Evolutionary conservation across 2,797 vertebrate genomes (phyloP).

Genomic region (Darevskia nairensis): DNA sequence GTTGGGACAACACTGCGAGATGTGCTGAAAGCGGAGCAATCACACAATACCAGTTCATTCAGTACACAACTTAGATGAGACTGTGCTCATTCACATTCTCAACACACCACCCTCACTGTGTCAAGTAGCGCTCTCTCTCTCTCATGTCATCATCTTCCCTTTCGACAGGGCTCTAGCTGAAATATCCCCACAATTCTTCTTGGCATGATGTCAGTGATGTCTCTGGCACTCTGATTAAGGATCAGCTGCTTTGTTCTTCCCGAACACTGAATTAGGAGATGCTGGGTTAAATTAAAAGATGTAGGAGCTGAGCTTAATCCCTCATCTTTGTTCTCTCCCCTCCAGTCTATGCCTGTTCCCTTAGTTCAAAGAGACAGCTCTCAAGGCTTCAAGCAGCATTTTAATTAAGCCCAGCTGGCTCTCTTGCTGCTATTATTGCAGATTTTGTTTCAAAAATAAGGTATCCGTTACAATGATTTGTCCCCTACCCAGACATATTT

Average conservation of each 20-base stretch:
- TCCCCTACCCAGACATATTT: not conserved
- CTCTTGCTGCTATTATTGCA: not conserved
- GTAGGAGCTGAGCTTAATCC: not conserved
- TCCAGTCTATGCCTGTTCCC: not conserved
- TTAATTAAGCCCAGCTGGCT: constrained; percentile 19
- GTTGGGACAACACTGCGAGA: not conserved
- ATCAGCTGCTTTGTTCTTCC: constrained; percentile 13
- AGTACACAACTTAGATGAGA: not conserved
- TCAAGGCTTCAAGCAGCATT: not conserved
- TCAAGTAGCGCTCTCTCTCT: not conserved
- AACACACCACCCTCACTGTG: not conserved
- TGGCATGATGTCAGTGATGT: not conserved
- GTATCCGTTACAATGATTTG: not conserved
- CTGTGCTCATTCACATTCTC: not conserved
- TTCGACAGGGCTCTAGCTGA: not conserved
- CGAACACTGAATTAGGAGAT: constrained; percentile 1
- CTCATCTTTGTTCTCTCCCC: not conserved
- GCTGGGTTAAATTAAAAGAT: constrained; percentile 10
- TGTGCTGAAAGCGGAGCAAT: not conserved
- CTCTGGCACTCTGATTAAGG: not conserved
- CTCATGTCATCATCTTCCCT: not conserved
- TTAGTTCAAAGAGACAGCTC: not conserved
- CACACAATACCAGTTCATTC: not conserved
- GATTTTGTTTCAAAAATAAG: constrained; percentile 11
- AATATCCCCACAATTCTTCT: not conserved